A percentile compares a stretch with the other conserved stretches of the same genome.
Conservation (phyloP, 1,140 invertebrate genomes). For the Ceratitis capitata region DNA sequence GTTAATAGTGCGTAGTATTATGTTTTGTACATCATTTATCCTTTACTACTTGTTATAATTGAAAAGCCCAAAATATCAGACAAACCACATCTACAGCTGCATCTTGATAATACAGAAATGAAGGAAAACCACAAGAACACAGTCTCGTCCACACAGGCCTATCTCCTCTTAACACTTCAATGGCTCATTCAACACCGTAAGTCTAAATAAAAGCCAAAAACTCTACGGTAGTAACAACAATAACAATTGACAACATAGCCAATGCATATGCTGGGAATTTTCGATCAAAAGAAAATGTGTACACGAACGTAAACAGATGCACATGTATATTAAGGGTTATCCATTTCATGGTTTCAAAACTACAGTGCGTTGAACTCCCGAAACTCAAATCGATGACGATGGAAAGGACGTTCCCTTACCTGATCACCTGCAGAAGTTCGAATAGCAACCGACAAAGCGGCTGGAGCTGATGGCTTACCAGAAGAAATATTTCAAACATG, state of each 20-base stretch:
- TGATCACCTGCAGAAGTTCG: no score
- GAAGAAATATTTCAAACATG: no score
- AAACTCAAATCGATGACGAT: no score
- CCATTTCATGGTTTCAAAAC: no score
- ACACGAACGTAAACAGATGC: neutral
- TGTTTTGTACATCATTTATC: neutral
- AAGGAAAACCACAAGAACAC: neutral
- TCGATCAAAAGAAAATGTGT: constrained; percentile 32
- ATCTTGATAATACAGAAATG: neutral
- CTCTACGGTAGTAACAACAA: neutral
- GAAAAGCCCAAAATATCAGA: neutral
- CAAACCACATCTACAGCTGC: neutral
- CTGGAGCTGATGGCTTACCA: no score
- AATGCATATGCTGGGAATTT: constrained; percentile 26
- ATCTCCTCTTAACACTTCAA: constrained; percentile 17
- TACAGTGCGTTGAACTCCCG: no score
- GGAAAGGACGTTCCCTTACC: no score
- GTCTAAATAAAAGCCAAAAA: neutral
- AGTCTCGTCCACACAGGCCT: neutral
- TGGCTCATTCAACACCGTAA: neutral
- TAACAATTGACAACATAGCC: neutral
- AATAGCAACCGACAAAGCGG: no score
- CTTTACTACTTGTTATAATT: neutral
- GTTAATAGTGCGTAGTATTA: no score
- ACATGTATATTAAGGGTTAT: no score